These are phyloP conservation scores for Celastrina argiolus DNA, from an alignment of 2,888 invertebrate species.

Conservation along the genomic window DNA sequence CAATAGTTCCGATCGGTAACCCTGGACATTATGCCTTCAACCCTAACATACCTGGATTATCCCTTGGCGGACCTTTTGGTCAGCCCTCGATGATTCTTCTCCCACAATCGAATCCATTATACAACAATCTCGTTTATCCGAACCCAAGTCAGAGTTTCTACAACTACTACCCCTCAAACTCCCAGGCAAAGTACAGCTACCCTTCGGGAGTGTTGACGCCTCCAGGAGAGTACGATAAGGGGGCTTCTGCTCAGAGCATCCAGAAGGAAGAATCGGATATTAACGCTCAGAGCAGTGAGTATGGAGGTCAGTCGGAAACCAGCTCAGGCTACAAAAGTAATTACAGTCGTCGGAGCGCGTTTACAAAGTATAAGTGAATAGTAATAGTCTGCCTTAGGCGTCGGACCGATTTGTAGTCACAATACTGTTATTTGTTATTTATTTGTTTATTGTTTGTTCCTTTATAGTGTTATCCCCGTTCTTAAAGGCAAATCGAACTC, in stretches of 20 bases:
- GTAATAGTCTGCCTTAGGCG: constrained; percentile 2
- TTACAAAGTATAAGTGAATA: constrained; percentile 30
- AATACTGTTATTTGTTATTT: constrained; percentile 20
- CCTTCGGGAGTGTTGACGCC: constrained; percentile 46
- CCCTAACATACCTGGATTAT: constrained; percentile 48
- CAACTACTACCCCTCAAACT: constrained; percentile 58
- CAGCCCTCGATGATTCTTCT: constrained; percentile 63
- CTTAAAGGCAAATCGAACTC: too few species aligned
- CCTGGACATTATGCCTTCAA: constrained; percentile 53
- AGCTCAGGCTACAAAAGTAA: constrained; percentile 54
- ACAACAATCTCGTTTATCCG: constrained; percentile 54
- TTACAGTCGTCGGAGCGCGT: constrained; percentile 48
- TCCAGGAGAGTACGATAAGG: constrained; percentile 56
- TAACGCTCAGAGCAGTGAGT: constrained; percentile 50
- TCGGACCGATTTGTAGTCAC: not conserved
- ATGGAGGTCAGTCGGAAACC: constrained; percentile 51
- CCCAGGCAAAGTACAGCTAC: constrained; percentile 57
- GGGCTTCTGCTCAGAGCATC: constrained; percentile 47
- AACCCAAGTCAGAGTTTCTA: constrained; percentile 58
- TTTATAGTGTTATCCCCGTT: too few species aligned
- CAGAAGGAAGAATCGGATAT: constrained; percentile 63
- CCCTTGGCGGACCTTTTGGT: constrained; percentile 49
- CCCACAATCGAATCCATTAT: constrained; percentile 57
- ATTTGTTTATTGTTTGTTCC: constrained; percentile 22
- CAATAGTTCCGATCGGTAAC: constrained; percentile 39